Evolutionary conservation across 2,797 vertebrate species (phyloP).

Genomic region (Crax fasciolata): DNA sequence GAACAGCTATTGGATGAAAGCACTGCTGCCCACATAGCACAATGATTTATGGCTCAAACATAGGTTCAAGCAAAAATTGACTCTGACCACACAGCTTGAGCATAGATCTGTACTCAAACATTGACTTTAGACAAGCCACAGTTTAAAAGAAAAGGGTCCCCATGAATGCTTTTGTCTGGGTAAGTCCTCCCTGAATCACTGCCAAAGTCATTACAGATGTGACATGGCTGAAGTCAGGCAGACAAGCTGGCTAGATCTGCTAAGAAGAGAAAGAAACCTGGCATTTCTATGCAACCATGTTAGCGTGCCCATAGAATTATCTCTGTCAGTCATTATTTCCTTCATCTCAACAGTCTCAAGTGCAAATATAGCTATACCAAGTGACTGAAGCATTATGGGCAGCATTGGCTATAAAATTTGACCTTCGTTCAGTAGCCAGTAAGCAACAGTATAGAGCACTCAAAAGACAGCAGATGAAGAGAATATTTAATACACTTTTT

Average conservation of each 20-base stretch:
- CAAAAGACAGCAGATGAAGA: accelerated
- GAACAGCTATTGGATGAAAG: not conserved
- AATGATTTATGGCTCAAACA: not conserved
- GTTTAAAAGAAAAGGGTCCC: not conserved
- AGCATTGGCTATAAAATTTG: not conserved
- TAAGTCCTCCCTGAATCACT: not conserved
- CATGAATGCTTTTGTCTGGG: not conserved
- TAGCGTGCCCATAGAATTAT: not conserved
- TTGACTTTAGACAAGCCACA: not conserved
- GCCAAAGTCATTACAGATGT: not conserved
- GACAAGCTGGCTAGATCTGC: not conserved
- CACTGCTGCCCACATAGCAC: not conserved
- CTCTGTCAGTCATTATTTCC: not conserved
- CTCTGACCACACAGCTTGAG: not conserved
- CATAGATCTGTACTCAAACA: not conserved
- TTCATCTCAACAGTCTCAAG: not conserved
- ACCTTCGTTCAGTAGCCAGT: not conserved
- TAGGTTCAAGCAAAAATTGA: conserved; percentile 1
- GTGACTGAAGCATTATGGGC: not conserved
- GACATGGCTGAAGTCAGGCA: not conserved
- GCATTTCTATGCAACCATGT: not conserved
- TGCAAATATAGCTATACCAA: not conserved
- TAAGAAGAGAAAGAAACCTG: not conserved
- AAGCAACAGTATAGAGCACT: not conserved
- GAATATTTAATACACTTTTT: not conserved